These are phyloP conservation scores for Cephus runcator DNA, from an alignment of 2,888 invertebrate genomes.

Conservation along the genomic window DNA sequence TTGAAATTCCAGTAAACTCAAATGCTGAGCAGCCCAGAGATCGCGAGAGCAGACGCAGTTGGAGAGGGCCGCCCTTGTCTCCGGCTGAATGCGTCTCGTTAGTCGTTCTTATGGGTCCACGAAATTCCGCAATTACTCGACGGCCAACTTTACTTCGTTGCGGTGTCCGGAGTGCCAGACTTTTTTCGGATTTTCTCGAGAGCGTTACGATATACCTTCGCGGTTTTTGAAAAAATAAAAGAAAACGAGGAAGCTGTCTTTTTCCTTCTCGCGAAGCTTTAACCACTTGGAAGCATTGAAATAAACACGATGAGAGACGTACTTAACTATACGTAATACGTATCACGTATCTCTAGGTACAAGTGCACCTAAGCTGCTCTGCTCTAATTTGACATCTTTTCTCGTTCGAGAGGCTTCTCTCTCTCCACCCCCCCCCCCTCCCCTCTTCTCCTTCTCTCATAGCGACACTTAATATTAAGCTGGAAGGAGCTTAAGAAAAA, in stretches of 20 bases:
- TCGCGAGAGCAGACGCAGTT: background rate
- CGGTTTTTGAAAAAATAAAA: background rate
- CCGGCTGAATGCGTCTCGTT: conserved; percentile 45
- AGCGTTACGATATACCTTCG: background rate
- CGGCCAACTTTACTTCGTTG: background rate
- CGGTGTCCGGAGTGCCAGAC: background rate
- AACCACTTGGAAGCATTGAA: background rate
- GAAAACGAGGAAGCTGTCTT: background rate
- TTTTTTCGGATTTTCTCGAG: background rate
- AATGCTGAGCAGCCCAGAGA: background rate
- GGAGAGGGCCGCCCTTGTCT: background rate
- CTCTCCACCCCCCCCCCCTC: too few relatives aligned
- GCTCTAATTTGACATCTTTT: background rate
- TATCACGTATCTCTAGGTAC: background rate
- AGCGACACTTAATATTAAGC: conserved; percentile 47
- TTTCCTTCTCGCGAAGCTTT: background rate
- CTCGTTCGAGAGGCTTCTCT: background rate
- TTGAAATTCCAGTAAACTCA: background rate
- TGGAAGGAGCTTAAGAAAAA: conserved; percentile 54
- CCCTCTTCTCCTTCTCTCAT: background rate
- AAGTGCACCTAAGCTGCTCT: too few relatives aligned
- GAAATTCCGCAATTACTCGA: conserved; percentile 41
- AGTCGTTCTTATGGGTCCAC: conserved; percentile 37
- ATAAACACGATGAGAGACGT: background rate
- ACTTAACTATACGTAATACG: background rate